Evolutionary conservation across 1,140 invertebrate genomes (phyloP), one percentile per base, ranked within the genome.

Genomic region (Conus betulinus): DNA sequence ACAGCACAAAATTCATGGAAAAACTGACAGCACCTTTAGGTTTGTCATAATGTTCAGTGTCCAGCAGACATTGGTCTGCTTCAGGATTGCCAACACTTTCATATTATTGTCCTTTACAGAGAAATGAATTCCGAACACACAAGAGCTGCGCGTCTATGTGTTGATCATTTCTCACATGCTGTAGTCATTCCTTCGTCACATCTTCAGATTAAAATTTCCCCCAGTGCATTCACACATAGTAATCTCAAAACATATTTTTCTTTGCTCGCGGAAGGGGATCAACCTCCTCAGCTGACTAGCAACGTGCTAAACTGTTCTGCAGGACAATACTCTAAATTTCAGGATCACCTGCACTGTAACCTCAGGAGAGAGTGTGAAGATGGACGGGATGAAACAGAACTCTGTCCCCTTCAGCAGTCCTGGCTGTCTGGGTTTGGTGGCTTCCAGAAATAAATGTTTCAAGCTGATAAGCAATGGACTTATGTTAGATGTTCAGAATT

Each of bases 371-470:
- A 85, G 63, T 85, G 84, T 52, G 3, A 71, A 20, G 84, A 55
- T 8, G 84, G 55, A 71, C 57, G 53, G 57, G 84, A 85, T 27
- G 84, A 85, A 39, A 57, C 52, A 51, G n/a, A 53, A 52, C 84
- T 71, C 84, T 85, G 84, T 85, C 63, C 84, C 84, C 84, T 85
- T 67, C 84, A 85, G 84, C 84, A 85, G 84, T 52, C 23, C 84
- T 27, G 55, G 20, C 5, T 85, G 84, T 51, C 6, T 11, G 15
- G 84, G 84, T 15, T 27, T 51, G n/a, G 84, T 85, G 20, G 63
- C 84, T 25, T 78, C 76, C 7, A 6, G 27, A 13, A 17, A 78
- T 25, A 78, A 51, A 51, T 78, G 76, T 51, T 78, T 78, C 39
- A 11, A 39, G 8, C 23, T 39, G 25, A 25, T 78, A 51, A 13